Evolutionary conservation across 2,113 vertebrate species (phyloP).

Genomic region (Hiodon alosoides): DNA sequence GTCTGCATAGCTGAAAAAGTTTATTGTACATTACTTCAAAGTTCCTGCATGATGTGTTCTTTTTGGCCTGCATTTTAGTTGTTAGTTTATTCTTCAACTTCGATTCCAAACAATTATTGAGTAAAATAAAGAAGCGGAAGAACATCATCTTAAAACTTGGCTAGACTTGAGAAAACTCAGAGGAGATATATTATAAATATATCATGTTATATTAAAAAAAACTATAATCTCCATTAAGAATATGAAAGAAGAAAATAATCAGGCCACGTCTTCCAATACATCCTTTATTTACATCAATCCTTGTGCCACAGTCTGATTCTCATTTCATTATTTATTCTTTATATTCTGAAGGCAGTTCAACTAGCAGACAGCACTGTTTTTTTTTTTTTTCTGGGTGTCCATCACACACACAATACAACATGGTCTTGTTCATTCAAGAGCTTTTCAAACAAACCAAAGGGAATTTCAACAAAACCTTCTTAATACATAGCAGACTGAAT

Average conservation of each 20-base stretch:
- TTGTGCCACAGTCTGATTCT: constrained; percentile 32
- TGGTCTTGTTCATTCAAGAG: background rate
- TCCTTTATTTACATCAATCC: constrained; percentile 67
- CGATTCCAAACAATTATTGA: too few relatives aligned
- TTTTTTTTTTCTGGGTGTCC: background rate
- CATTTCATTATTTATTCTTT: constrained; percentile 13
- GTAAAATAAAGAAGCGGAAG: too few relatives aligned
- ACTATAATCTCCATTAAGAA: background rate
- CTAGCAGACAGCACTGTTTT: background rate
- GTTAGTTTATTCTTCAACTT: too few relatives aligned
- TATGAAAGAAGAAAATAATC: constrained; percentile 29
- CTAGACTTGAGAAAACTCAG: too few relatives aligned
- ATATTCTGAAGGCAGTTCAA: constrained; percentile 18
- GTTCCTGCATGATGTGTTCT: too few relatives aligned
- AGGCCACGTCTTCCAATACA: constrained; percentile 44
- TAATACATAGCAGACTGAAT: constrained; percentile 4
- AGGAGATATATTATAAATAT: background rate
- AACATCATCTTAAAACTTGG: too few relatives aligned
- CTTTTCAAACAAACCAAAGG: constrained; percentile 2
- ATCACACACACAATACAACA: constrained; percentile 2
- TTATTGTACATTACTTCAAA: too few relatives aligned
- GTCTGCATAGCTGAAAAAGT: too few relatives aligned
- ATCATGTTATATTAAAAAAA: background rate
- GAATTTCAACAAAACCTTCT: constrained; percentile 2
- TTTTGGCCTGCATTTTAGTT: too few relatives aligned